Percentiles rank a stretch among this genome's conserved stretches.
phyloP scores from a whole-genome alignment of 1,140 invertebrate species.

The Megalopta genalis region DNA sequence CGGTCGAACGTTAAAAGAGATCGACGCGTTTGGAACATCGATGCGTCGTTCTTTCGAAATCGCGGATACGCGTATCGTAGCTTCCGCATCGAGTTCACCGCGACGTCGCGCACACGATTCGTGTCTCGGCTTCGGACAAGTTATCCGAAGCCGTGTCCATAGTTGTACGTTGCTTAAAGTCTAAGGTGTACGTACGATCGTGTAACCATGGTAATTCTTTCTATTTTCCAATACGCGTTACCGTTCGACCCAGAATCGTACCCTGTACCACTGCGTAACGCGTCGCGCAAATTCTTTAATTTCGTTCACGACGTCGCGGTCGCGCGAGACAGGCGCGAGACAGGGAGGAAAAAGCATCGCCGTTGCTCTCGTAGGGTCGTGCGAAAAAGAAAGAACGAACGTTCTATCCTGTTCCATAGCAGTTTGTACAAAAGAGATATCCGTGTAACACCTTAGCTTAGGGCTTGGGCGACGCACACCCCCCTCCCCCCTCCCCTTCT shows the following conservation, averaged over 20 bases:
- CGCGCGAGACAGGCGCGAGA: too few species aligned
- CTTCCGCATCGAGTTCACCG: too few species aligned
- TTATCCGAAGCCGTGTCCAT: too few species aligned
- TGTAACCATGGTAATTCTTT: neutral
- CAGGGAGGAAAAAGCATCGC: neutral
- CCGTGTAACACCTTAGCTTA: neutral
- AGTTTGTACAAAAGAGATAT: neutral
- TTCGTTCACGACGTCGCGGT: neutral
- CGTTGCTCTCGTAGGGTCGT: neutral
- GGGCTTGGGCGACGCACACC: neutral
- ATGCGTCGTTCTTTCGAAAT: too few species aligned
- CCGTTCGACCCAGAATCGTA: constrained; percentile 15
- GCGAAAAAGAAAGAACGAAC: neutral
- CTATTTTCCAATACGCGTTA: neutral
- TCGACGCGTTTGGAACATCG: too few species aligned
- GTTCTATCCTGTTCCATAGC: neutral
- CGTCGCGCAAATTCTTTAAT: neutral
- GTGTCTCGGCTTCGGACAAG: too few species aligned
- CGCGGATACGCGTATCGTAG: too few species aligned
- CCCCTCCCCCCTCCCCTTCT: too few species aligned
- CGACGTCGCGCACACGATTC: too few species aligned
- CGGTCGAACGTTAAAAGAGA: too few species aligned
- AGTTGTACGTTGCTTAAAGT: too few species aligned
- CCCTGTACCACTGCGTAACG: neutral
- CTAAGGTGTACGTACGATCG: too few species aligned